Percentiles rank a stretch among this genome's conserved stretches.
phyloP scores from a whole-genome alignment of 92 coral and sea anemone species.

The Muricea muricata region DNA sequence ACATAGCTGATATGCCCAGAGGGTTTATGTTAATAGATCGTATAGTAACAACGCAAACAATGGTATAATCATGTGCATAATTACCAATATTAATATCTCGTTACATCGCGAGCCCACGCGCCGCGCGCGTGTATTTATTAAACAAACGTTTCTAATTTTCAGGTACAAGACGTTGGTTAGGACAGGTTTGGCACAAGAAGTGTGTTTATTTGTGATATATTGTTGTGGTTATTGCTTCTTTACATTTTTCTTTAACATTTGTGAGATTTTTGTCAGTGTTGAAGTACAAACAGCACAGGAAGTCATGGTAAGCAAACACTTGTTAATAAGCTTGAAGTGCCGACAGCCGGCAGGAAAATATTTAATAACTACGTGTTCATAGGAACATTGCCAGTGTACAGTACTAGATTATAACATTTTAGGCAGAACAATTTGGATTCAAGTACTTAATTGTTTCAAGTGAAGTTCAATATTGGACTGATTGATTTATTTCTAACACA shows the following conservation, averaged over 20 bases:
- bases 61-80: too few relatives aligned
- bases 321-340: not conserved
- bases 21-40: too few relatives aligned
- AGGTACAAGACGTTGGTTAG: not conserved
- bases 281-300: constrained; percentile 27
- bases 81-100: too few relatives aligned
- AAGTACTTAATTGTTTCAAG: constrained; percentile 23
- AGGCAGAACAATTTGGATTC: not conserved
- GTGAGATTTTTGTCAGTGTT: constrained; percentile 12
- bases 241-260: not conserved
- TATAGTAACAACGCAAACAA: too few relatives aligned
- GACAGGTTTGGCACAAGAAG: not conserved
- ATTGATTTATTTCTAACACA: constrained; percentile 8
- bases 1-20: too few relatives aligned
- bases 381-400: not conserved
- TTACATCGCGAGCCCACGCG: constrained; percentile 25
- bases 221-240: not conserved
- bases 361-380: not conserved
- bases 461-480: constrained; percentile 13
- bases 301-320: constrained; percentile 44
- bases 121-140: constrained; percentile 11
- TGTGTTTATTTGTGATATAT: not conserved
- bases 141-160: not conserved
- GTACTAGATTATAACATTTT: not conserved
- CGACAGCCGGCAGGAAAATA: constrained; percentile 29